A percentile compares a stretch with the other conserved stretches of the same genome.
Conservation (phyloP, 2,797 vertebrate genomes). For the Nothura maculosa region DNA sequence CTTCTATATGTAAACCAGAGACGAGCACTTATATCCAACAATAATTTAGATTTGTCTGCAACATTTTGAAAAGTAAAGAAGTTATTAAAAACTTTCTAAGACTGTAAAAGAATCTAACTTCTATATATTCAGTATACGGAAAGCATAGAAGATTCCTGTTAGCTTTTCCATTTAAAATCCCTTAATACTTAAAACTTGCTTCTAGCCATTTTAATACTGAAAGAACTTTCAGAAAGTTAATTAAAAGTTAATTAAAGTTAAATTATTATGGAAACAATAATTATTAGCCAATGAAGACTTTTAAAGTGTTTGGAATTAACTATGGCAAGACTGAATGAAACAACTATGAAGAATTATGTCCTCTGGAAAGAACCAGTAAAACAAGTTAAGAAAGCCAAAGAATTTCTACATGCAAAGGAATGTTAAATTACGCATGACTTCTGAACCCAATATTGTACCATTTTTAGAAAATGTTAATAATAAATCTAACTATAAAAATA, state of each 20-base stretch:
- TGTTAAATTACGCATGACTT: neutral
- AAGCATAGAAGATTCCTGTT: neutral
- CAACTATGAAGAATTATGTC: neutral
- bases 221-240: neutral
- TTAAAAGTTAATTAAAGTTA: neutral
- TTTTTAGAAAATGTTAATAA: neutral
- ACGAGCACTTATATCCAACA: constrained; percentile 85
- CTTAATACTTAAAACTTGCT: too few species aligned
- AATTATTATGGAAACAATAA: neutral
- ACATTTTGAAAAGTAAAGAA: constrained; percentile 67
- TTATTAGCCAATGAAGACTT: neutral
- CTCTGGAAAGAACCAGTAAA: constrained; percentile 12
- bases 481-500: neutral
- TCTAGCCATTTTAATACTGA: neutral
- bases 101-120: neutral
- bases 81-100: constrained; percentile 49
- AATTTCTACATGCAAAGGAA: neutral
- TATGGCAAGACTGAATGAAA: neutral
- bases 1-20: constrained; percentile 92
- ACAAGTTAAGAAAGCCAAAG: neutral
- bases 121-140: neutral
- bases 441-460: neutral
- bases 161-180: neutral
- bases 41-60: constrained; percentile 87
- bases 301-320: neutral